These are phyloP conservation scores for Blastobasis adustella DNA, from an alignment of 2,888 invertebrate genomes.

Conservation along the genomic window DNA sequence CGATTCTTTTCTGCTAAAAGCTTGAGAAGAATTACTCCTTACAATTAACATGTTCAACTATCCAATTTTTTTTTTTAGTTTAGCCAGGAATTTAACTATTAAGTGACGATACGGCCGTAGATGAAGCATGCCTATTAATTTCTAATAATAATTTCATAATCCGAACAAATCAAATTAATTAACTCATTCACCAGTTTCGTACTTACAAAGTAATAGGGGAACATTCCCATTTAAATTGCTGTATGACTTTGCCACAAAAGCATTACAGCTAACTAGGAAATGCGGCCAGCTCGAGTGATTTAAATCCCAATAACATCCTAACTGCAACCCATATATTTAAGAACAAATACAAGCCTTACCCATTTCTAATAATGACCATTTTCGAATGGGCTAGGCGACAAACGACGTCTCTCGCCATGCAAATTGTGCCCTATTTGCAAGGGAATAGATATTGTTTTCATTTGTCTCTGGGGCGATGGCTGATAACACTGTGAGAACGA, in stretches of 20 bases:
- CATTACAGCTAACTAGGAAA: conserved; percentile 27
- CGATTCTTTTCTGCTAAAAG: not conserved
- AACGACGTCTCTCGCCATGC: not conserved
- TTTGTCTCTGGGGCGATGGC: conserved; percentile 5
- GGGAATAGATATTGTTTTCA: conserved; percentile 17
- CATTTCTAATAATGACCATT: conserved; percentile 17
- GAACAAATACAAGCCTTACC: conserved; percentile 21
- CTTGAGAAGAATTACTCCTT: not conserved
- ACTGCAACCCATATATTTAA: conserved; percentile 10
- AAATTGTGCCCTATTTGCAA: conserved; percentile 11
- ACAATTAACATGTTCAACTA: not conserved
- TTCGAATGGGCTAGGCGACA: conserved; percentile 10
- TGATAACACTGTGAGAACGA: conserved; percentile 44
- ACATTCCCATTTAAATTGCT: too few species aligned
- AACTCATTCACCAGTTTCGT: not conserved
- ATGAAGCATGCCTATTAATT: too few species aligned
- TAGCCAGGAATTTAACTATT: too few species aligned
- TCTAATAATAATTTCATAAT: too few species aligned
- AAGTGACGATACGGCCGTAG: too few species aligned
- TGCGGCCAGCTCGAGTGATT: conserved; percentile 33
- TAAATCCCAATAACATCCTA: conserved; percentile 19
- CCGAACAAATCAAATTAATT: too few species aligned
- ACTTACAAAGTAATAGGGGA: not conserved
- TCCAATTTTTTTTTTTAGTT: not conserved
- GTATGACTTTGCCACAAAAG: conserved; percentile 7